Base-by-base conservation (phyloP, 2,113 vertebrate genomes). In the Coptodon bakossiorum region DNA sequence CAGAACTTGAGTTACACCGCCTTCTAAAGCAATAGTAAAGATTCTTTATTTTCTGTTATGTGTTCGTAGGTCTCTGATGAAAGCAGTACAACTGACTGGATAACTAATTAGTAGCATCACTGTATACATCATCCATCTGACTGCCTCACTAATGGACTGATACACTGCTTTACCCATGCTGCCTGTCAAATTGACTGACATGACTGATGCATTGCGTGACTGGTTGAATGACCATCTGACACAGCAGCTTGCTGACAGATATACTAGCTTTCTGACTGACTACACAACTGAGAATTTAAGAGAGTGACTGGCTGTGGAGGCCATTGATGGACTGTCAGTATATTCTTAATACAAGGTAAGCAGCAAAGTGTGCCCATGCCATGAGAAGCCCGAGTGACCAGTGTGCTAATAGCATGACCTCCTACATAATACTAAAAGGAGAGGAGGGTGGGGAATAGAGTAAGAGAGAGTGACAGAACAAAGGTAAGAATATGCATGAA, bases 361-460 rank as follows among this genome's bases (percentile, higher is more conserved):
- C 90, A 86, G 84, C 63, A 84, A 66, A 53, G 84, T 80, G 85
- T 84, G 87, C 63, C 89, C 29, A 6, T 11, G 53, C 66, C 76
- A 63, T 10, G 78, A 89, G 52, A 66, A 36, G 82, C 45, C 57
- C 56, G 53, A 80, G 81, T 84, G 87, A 81, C 86, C 83, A 24
- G 24, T 24, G 6, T 63, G 86, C 66, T 88, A 89, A 92, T 86
- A 80, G 63, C 73, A 40, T 88, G 86, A 91, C 88, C 89, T 81
- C 71, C 1, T 78, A 78, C 6, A 1, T 3, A 78, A 78, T 50
- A 50, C 71, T 78, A 50, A 50, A 50, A 50, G 71, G 27, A 50
- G 45, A 19, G 52, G 52, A 22, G 79, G 22, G 4, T 9, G 6
- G 38, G 11, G 24, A 14, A n/a, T 19, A 14, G 63, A 40, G 57